Percentiles rank a stretch among this genome's conserved stretches.
phyloP scores from a whole-genome alignment of 2,888 invertebrate species.

The Eupithecia inturbata region DNA sequence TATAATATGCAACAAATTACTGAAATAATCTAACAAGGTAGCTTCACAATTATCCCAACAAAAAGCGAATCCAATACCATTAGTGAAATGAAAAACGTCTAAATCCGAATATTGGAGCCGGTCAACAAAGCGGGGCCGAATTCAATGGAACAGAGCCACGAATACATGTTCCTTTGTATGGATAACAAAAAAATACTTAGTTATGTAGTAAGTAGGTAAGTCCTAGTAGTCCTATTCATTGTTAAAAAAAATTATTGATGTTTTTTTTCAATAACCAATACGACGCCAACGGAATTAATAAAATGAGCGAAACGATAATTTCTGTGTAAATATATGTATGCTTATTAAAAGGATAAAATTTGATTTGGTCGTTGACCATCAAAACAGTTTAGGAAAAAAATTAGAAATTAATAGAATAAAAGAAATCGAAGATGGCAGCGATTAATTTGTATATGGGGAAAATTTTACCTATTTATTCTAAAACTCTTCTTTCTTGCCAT shows the following conservation, averaged over 20 bases:
- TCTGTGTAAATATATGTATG: no score
- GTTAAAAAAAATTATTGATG: no score
- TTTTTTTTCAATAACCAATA: no score
- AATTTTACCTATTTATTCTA: no score
- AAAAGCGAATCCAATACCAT: slow-evolving; percentile 34
- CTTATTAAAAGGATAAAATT: no score
- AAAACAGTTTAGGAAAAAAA: no score
- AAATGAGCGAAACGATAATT: not conserved
- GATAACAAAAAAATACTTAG: slow-evolving; percentile 22
- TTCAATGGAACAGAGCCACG: slow-evolving; percentile 36
- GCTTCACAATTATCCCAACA: slow-evolving; percentile 26
- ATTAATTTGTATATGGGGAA: no score
- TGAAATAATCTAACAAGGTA: slow-evolving; percentile 22
- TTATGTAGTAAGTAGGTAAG: not conserved
- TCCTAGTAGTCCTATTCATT: no score
- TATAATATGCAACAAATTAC: slow-evolving; percentile 10
- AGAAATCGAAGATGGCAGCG: no score
- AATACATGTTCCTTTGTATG: slow-evolving; percentile 23
- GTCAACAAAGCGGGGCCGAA: slow-evolving; percentile 38
- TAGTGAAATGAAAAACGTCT: slow-evolving; percentile 38
- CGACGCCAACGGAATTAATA: not conserved
- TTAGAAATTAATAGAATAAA: no score
- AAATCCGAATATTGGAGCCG: slow-evolving; percentile 30
- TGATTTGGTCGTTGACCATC: no score
- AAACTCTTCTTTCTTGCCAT: not conserved